Percentiles rank a stretch among this genome's conserved stretches.
These are phyloP conservation scores for Panurus biarmicus DNA, from an alignment of 2,113 vertebrate species.

Conservation along the genomic window DNA sequence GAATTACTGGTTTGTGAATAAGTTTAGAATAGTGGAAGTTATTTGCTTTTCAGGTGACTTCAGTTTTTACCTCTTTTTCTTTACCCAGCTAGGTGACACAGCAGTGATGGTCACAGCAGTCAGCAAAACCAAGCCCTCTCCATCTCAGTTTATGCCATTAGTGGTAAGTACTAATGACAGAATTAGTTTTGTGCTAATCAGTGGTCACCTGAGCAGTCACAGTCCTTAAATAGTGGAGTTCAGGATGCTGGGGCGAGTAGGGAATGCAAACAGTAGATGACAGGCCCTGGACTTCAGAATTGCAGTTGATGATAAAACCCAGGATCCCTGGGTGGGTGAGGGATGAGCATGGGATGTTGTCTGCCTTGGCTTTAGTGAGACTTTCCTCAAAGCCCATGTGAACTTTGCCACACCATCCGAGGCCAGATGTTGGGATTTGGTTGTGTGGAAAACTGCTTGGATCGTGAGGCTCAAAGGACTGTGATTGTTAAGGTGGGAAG, in stretches of 20 bases:
- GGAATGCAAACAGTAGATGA: not conserved
- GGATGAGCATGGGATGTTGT: not conserved
- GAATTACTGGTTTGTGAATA: not conserved
- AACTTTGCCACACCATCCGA: not conserved
- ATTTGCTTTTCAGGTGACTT: not conserved
- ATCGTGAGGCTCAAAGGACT: not conserved
- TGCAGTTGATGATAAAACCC: not conserved
- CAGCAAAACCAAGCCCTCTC: slow-evolving; percentile 89
- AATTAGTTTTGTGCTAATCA: not conserved
- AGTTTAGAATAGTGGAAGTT: not conserved
- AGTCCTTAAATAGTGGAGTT: not conserved
- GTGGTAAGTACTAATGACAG: slow-evolving; percentile 77
- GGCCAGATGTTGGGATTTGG: not conserved
- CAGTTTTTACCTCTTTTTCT: not conserved
- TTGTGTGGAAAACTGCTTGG: not conserved
- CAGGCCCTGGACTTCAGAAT: not conserved
- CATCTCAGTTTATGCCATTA: slow-evolving; percentile 91
- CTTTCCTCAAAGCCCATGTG: not conserved
- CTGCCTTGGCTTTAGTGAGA: not conserved
- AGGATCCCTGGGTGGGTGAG: not conserved
- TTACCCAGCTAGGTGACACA: slow-evolving; percentile 84
- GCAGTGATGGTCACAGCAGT: slow-evolving; percentile 97
- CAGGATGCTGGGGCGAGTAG: not conserved
- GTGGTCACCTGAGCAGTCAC: not conserved
- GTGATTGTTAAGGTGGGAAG: not conserved